phyloP scores from a whole-genome alignment of 2,888 invertebrate species.

The Perdita meconis region DNA sequence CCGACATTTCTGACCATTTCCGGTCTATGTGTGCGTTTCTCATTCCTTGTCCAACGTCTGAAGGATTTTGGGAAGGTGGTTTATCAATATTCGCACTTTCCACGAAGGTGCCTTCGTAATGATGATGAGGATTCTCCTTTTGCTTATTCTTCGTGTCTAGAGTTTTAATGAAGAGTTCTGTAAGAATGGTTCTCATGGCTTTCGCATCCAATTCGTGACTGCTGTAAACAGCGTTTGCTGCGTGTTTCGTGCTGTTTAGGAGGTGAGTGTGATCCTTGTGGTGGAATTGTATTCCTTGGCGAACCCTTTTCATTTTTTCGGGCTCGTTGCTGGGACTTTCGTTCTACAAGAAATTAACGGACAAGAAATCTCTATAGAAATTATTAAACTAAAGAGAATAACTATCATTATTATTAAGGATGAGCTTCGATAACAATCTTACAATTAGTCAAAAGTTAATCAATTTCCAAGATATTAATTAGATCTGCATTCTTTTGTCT shows the following conservation, averaged over 20 bases:
- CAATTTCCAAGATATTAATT: no score
- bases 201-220: slow-evolving; percentile 79
- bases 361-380: no score
- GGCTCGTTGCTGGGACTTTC: slow-evolving; percentile 87
- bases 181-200: slow-evolving; percentile 77
- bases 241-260: slow-evolving; percentile 48
- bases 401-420: no score
- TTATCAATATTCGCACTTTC: slow-evolving; percentile 78
- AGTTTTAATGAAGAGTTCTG: slow-evolving; percentile 75
- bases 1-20: not conserved
- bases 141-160: slow-evolving; percentile 76
- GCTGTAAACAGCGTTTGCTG: slow-evolving; percentile 34
- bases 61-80: slow-evolving; percentile 58
- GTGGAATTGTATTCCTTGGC: slow-evolving; percentile 87
- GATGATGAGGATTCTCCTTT: slow-evolving; percentile 75
- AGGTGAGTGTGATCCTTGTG: slow-evolving; percentile 76
- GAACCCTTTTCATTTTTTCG: slow-evolving; percentile 87
- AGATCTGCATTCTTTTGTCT: no score
- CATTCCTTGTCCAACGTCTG: not conserved
- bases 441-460: no score
- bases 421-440: no score
- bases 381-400: no score
- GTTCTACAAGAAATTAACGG: slow-evolving; percentile 71
- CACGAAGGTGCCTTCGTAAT: slow-evolving; percentile 77
- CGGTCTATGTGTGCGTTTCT: not conserved